Evolutionary conservation across 1,140 invertebrate species (phyloP), one percentile per base, ranked within the genome.

Genomic region (Brevipalpus yothersi): DNA sequence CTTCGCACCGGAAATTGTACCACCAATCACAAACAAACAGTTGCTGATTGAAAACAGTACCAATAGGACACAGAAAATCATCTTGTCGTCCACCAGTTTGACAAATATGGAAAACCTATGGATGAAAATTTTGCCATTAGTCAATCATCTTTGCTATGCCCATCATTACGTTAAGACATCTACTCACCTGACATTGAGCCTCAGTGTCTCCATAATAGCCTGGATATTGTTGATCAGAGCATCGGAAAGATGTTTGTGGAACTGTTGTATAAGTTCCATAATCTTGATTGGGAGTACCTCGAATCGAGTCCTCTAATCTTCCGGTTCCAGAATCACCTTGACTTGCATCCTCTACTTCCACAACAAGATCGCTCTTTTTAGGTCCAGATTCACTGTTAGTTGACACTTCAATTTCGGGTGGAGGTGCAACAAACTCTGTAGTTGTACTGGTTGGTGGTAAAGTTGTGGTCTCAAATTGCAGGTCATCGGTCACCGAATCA

Each of bases 1-100:
- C 65, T 11, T 69, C 77, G 61, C 79, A 89, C 67, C 88, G 80
- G 0, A 87, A 84, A 68, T 89, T 91, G 72, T 87, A 88, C 85
- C 84, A 89, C 69, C 69, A 70, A 57, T 72, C 69, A 56, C 72
- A 73, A 11, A 72, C 68, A 58, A 74, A 72, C 42, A 67, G 65
- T 53, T 68, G 64, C 61, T 73, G 72, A 61, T 70, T 71, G 63
- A 73, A 73, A 23, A 72, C 60, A 15, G 72, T 74, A 12, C 71
- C 71, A 61, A 70, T 69, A n/a, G 72, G 72, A 59, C 72, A 73
- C 0, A 73, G 61, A 64, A 73, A 73, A n/a, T 66, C 66, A 62
- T 65, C 65, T 53, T 63, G 64, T 15, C 69, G 65, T 39, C 66
- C 67, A 58, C 66, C 66, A 31, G 63, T 40, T 63, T 72, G 70